Percentiles rank a stretch among this genome's conserved stretches.
These are phyloP conservation scores for Pelvicachromis taeniatus DNA, from an alignment of 2,113 vertebrate genomes.

Conservation along the genomic window DNA sequence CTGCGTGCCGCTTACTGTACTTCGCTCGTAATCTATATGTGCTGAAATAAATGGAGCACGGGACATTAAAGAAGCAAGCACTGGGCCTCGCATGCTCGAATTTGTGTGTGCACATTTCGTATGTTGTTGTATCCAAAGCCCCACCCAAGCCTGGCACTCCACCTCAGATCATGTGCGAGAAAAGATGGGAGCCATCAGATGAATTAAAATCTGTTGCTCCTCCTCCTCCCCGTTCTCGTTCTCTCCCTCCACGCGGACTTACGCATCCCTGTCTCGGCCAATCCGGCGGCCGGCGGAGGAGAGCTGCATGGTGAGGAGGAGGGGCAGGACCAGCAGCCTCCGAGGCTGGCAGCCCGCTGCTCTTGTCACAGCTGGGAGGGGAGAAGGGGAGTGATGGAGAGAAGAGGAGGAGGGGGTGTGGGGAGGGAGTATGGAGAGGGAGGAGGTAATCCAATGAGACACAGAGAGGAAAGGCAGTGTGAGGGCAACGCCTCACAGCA, in stretches of 20 bases:
- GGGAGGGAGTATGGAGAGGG: slow-evolving; percentile 19
- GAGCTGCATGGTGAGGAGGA: neutral
- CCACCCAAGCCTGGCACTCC: slow-evolving; percentile 21
- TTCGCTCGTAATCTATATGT: slow-evolving; percentile 29
- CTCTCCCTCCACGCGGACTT: slow-evolving; percentile 9
- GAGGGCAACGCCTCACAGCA: slow-evolving; percentile 70
- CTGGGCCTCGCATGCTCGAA: neutral
- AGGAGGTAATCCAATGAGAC: slow-evolving; percentile 73
- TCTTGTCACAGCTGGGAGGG: slow-evolving; percentile 72
- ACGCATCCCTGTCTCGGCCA: slow-evolving; percentile 49
- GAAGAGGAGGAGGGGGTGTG: neutral
- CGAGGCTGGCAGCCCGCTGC: slow-evolving; percentile 49
- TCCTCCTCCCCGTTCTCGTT: neutral
- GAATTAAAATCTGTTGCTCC: slow-evolving; percentile 66
- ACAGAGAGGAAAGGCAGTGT: slow-evolving; percentile 58
- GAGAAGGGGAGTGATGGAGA: slow-evolving; percentile 25
- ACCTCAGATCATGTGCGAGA: slow-evolving; percentile 44
- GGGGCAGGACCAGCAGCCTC: slow-evolving; percentile 57
- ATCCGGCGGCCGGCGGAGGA: slow-evolving; percentile 22
- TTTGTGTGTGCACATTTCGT: neutral
- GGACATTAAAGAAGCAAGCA: neutral
- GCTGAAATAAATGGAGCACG: neutral
- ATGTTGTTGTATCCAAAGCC: neutral
- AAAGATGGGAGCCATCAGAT: slow-evolving; percentile 59
- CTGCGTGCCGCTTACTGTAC: slow-evolving; percentile 3